Percentiles rank a stretch among this genome's conserved stretches.
Conservation (phyloP, 1,140 invertebrate species). For the Microplitis mediator region DNA sequence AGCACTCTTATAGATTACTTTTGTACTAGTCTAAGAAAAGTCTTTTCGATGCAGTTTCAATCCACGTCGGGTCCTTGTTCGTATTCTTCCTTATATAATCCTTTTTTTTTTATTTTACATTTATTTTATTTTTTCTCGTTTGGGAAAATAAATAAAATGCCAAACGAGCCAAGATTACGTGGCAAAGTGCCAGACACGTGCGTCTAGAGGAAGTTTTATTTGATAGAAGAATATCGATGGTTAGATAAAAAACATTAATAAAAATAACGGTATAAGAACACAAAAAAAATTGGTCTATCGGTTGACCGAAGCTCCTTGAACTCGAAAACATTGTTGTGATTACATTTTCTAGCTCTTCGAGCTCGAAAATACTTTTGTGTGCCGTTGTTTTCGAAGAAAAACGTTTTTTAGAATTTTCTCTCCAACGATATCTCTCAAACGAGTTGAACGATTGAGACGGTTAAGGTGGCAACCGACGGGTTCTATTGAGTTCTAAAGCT, state of each 20-base stretch:
- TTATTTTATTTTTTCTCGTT: conserved; percentile 2
- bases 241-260: not conserved
- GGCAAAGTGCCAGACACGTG: conserved; percentile 29
- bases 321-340: too few relatives aligned
- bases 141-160: conserved; percentile 23
- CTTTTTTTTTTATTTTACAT: conserved; percentile 7
- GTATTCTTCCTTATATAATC: conserved; percentile 9
- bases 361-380: too few relatives aligned
- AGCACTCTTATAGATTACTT: conserved; percentile 36
- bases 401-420: too few relatives aligned
- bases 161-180: conserved; percentile 27
- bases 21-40: conserved; percentile 19
- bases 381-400: too few relatives aligned
- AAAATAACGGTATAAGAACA: too few relatives aligned
- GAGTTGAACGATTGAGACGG: too few relatives aligned
- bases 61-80: conserved; percentile 13
- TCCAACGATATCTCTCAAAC: too few relatives aligned
- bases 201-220: conserved; percentile 25
- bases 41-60: conserved; percentile 13
- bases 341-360: too few relatives aligned
- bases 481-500: too few relatives aligned
- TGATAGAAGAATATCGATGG: conserved; percentile 18
- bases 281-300: too few relatives aligned
- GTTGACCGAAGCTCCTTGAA: too few relatives aligned
- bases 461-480: too few relatives aligned